phyloP scores from a whole-genome alignment of 2,113 vertebrate species.

The Orientallactaga bullata region DNA sequence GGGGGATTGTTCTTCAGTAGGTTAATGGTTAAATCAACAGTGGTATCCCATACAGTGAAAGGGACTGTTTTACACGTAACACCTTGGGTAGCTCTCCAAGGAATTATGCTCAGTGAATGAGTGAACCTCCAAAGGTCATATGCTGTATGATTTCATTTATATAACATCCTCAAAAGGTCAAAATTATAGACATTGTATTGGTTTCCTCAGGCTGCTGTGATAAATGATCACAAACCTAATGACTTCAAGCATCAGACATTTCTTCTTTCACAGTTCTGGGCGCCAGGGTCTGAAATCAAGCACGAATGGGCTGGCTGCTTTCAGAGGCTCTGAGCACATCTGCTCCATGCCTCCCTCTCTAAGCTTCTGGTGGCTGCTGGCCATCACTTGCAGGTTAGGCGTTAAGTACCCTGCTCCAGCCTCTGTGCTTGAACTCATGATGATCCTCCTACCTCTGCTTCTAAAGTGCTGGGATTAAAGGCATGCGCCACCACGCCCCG shows the following conservation, averaged over 20 bases:
- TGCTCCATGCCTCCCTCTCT: no score
- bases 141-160: background rate
- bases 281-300: background rate
- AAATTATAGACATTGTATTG: background rate
- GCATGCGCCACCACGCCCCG: no score
- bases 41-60: background rate
- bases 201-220: background rate
- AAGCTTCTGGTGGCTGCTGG: background rate
- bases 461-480: no score
- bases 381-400: no score
- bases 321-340: background rate
- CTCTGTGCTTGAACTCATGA: no score
- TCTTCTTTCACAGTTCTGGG: background rate
- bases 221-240: background rate
- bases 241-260: background rate
- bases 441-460: no score
- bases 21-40: background rate
- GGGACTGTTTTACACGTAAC: background rate
- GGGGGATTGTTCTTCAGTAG: background rate
- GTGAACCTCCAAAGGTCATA: background rate
- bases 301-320: background rate
- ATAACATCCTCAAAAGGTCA: slow-evolving; percentile 14
- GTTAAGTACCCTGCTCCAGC: no score
- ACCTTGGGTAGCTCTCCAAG: background rate
- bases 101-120: background rate